Conservation (phyloP, 92 coral and sea anemone genomes). For the Desmophyllum pertusum region DNA sequence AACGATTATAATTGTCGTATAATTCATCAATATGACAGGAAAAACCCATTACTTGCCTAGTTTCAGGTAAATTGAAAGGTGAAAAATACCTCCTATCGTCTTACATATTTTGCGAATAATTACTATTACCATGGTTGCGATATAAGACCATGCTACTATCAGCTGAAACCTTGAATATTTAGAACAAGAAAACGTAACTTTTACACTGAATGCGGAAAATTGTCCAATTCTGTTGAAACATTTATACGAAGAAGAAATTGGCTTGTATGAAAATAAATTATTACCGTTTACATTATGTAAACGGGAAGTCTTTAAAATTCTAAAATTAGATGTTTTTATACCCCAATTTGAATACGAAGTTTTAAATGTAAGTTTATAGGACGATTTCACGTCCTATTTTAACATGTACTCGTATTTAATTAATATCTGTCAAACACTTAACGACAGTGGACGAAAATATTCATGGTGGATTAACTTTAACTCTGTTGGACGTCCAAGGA, state of each 20-base stretch:
- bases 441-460: background rate
- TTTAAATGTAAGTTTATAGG: background rate
- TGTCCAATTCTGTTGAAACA: background rate
- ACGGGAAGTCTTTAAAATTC: conserved; percentile 8
- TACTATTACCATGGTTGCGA: conserved; percentile 9
- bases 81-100: background rate
- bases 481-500: background rate
- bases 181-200: background rate
- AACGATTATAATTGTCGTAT: background rate
- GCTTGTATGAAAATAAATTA: background rate
- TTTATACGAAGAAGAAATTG: background rate
- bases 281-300: background rate
- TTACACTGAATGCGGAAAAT: background rate
- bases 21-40: background rate
- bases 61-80: background rate
- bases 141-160: background rate
- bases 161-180: background rate
- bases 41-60: background rate
- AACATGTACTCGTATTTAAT: background rate
- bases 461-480: background rate
- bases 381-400: too few species aligned
- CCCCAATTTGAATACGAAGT: background rate
- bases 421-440: background rate
- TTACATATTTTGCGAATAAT: conserved; percentile 8
- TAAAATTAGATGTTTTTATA: background rate